Evolutionary conservation across 2,113 vertebrate species (phyloP), one percentile per base, ranked within the genome.

Genomic region (Rhadina sibilatrix): DNA sequence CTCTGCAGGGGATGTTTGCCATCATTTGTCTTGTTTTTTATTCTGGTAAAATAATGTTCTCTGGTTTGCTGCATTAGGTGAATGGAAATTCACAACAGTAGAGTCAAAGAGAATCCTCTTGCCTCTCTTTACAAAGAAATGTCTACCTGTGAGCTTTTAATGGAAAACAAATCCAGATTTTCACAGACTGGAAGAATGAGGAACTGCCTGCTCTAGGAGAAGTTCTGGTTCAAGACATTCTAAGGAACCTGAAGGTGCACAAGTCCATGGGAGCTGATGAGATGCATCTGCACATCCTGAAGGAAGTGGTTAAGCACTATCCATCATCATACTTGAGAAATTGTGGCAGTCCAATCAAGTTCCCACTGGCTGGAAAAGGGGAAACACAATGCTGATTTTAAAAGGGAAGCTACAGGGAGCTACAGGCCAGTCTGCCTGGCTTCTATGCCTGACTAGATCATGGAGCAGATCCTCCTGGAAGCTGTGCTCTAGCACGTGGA

Each of bases 331-430:
- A 44, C 20, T 6, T 21, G 40, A 56, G 40, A n/a, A 69, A 60
- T 30, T 0, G 0, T 75, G 33, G 61, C 49, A 76, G 42, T 30
- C 11, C 35, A 54, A 8, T 17, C 40, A 68, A 33, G 6, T 42
- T 49, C 31, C 75, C 31, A 42, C 15, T 44, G 42, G 7, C 19
- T 75, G 35, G 75, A 44, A 54, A 68, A 75, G 15, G 38, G 40
- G 31, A 56, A 81, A 61, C 11, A 74, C 8, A 61, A 37, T 6
- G 4, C 12, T 0, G 0, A 37, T 54, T 42, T 49, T 0, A 42
- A 54, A 54, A 54, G 40, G 22, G 27, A 54, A 49, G 8, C 42
- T 7, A 35, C 35, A n/a, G 12, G 21, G 25, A n/a, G 15, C 60
- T 42, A 17, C 27, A 35, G 38, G 7, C 24, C 25, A 31, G 15